Conservation (phyloP, 2,888 invertebrate species). For the Pteria penguin region DNA sequence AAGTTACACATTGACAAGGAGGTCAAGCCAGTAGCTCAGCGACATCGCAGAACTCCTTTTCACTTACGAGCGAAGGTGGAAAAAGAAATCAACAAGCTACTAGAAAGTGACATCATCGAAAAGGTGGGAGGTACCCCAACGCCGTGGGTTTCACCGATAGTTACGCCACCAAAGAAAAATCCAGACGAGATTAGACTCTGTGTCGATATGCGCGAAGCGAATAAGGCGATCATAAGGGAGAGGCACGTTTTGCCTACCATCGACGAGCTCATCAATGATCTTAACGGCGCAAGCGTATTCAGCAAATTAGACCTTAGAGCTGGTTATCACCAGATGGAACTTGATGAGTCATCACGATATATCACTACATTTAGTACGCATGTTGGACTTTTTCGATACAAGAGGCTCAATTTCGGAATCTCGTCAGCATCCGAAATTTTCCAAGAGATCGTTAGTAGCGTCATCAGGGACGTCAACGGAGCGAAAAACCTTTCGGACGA, state of each 20-base stretch:
- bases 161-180: conserved; percentile 48
- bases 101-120: conserved; percentile 44
- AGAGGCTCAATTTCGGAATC: conserved; percentile 54
- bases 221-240: conserved; percentile 54
- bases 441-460: conserved; percentile 42
- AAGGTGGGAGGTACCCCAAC: conserved; percentile 53
- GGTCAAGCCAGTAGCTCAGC: conserved; percentile 46
- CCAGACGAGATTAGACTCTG: conserved; percentile 53
- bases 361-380: conserved; percentile 50
- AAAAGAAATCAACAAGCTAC: conserved; percentile 40
- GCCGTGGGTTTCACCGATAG: conserved; percentile 55
- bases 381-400: conserved; percentile 50
- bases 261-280: conserved; percentile 51
- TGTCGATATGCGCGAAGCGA: conserved; percentile 59
- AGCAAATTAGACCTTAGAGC: conserved; percentile 38
- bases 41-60: conserved; percentile 45
- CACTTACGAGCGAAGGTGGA: conserved; percentile 43
- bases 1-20: conserved; percentile 49
- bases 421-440: conserved; percentile 52
- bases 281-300: conserved; percentile 51
- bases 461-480: conserved; percentile 67
- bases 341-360: conserved; percentile 32
- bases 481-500: conserved; percentile 78
- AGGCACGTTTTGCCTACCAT: conserved; percentile 55
- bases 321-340: conserved; percentile 48